Evolutionary conservation across 2,888 invertebrate species (phyloP).

Genomic region (Tipula lateralis): DNA sequence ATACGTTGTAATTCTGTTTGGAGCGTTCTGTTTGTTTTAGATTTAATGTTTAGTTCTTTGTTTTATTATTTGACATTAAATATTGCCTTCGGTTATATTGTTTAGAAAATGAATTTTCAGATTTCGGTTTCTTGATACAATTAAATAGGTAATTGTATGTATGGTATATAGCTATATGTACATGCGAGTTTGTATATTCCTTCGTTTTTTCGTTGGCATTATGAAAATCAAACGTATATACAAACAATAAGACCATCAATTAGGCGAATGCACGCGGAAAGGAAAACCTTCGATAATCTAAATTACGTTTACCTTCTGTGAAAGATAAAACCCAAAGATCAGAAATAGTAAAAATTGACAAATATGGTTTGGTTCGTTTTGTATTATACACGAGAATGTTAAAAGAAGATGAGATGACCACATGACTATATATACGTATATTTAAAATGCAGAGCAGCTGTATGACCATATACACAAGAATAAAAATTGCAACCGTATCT

Average conservation of each 20-base stretch:
- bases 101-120: neutral
- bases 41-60: neutral
- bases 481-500: neutral
- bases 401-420: neutral
- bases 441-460: neutral
- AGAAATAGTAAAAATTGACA: constrained; percentile 11
- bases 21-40: neutral
- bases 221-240: neutral
- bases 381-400: neutral
- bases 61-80: constrained; percentile 21
- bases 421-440: neutral
- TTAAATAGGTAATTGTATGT: neutral
- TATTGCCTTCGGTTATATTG: neutral
- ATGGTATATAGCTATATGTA: neutral
- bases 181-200: neutral
- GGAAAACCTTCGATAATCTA: neutral
- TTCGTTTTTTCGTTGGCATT: neutral
- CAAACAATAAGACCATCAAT: neutral
- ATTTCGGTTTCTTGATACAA: neutral
- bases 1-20: neutral
- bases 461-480: neutral
- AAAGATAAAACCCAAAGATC: neutral
- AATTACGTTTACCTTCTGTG: constrained; percentile 9
- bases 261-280: neutral
- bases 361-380: neutral